Evolutionary conservation across 2,113 vertebrate species (phyloP), one percentile per base, ranked within the genome.

Genomic region (Crotalus viridis): DNA sequence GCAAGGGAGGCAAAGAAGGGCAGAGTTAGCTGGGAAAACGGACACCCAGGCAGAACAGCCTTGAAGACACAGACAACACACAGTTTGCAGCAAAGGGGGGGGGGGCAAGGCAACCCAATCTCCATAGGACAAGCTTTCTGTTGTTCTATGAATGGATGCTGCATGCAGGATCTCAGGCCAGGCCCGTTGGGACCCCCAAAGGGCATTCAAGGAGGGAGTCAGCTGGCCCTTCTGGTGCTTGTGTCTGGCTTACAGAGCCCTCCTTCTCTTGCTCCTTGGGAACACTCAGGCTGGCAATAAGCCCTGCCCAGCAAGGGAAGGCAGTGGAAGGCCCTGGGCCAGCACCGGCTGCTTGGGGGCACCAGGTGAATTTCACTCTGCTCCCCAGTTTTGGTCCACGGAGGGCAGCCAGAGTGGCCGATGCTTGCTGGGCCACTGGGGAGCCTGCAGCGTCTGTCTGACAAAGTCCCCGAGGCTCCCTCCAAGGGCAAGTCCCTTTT

Each of bases 1-100:
- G 96, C 6, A 93, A 95, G 54, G 28, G 52, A 56, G 15, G 43
- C 57, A 93, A 21, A 94, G 24, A 56, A n/a, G 19, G 0, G 19
- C 21, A 48, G 21, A 0, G 5, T 43, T 22, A 24, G 48, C 8
- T 3, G 19, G 12, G 9, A 24, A 1, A 3, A 51, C 1, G 61
- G 26, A 15, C 15, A 10, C 13, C 10, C 5, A 15, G 26, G 51
- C 12, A 17, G 15, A 28, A 21, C 69, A 39, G 33, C 33, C 6
- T 9, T 55, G 51, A n/a, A 88, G 3, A 13, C 85, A 51, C 22
- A 26, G 22, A 48, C 10, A 64, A 48, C 3, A 64, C 61, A 17
- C 12, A 33, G 48, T 55, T 55, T 74, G 69, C 69, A 81, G n/a
- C 15, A 7, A 19, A 7, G 43, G 2, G n/a, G 64, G n/a, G 64